Evolutionary conservation across 2,113 vertebrate species (phyloP).

Genomic region (Sapayoa aenigma): DNA sequence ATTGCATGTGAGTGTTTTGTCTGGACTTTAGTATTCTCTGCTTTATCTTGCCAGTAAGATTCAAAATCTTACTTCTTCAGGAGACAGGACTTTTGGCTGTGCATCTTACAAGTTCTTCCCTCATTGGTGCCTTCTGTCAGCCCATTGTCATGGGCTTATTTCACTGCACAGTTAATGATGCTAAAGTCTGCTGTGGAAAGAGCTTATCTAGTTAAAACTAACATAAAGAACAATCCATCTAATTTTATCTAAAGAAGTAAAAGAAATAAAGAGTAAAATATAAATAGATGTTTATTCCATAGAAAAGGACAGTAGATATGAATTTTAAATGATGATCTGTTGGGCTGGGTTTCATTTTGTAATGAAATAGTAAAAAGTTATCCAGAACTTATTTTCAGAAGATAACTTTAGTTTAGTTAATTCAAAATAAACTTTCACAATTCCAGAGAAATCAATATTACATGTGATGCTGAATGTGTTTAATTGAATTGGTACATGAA

Average conservation of each 20-base stretch:
- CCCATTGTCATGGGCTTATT: neutral
- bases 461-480: neutral
- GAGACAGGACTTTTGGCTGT: neutral
- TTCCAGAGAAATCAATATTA: neutral
- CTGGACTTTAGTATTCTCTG: neutral
- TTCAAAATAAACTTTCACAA: neutral
- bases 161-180: neutral
- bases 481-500: neutral
- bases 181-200: neutral
- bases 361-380: neutral
- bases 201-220: neutral
- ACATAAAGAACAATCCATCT: neutral
- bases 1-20: neutral
- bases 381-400: neutral
- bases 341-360: neutral
- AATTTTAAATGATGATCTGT: neutral
- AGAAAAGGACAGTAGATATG: neutral
- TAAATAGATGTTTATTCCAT: neutral
- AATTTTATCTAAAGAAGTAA: neutral
- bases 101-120: neutral
- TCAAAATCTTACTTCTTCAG: neutral
- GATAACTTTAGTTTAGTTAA: neutral
- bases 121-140: neutral
- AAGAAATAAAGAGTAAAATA: neutral
- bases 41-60: neutral